These are phyloP conservation scores for Argyresthia goedartella DNA, from an alignment of 2,888 invertebrate genomes.

Conservation along the genomic window DNA sequence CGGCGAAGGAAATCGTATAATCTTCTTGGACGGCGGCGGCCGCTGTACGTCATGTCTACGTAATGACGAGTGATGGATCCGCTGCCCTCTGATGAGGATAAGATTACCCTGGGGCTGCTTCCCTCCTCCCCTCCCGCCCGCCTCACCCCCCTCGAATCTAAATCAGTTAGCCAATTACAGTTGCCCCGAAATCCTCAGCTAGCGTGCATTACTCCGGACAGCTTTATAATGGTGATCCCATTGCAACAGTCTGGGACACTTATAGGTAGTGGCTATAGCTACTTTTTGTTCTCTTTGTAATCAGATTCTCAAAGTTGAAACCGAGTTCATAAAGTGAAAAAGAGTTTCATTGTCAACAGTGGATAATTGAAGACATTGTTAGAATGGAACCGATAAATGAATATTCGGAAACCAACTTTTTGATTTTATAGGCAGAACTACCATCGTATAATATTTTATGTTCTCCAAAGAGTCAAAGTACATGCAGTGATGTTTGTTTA, in stretches of 20 bases:
- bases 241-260: neutral
- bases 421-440: too few relatives aligned
- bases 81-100: constrained; percentile 41
- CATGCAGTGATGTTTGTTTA: too few relatives aligned
- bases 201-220: constrained; percentile 4
- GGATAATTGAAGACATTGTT: too few relatives aligned
- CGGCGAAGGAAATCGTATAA: constrained; percentile 8
- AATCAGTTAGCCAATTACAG: constrained; percentile 8
- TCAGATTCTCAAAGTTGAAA: neutral
- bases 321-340: neutral
- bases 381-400: neutral
- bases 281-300: neutral
- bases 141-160: constrained; percentile 10
- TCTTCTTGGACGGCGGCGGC: constrained; percentile 17
- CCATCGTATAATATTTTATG: too few relatives aligned
- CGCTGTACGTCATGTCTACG: constrained; percentile 33
- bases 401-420: neutral
- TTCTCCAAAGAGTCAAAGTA: too few relatives aligned
- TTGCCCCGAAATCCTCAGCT: neutral
- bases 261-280: too few relatives aligned
- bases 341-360: too few relatives aligned
- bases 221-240: constrained; percentile 2
- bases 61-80: constrained; percentile 65
- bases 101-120: constrained; percentile 32
- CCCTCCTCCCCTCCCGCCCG: constrained; percentile 26